Conservation (phyloP, 2,797 vertebrate genomes). For the Cyprinella venusta region DNA sequence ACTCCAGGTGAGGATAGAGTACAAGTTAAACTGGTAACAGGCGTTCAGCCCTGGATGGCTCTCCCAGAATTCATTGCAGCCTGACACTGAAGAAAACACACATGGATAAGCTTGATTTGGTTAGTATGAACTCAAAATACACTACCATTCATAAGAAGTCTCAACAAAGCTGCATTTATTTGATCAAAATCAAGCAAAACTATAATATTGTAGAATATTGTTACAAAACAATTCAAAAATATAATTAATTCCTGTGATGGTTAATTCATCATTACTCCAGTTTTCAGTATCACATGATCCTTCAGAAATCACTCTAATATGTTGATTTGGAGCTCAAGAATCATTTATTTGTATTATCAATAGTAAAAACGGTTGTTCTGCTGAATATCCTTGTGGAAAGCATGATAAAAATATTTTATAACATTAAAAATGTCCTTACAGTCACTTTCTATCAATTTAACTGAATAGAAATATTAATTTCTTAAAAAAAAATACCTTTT, state of each 20-base stretch:
- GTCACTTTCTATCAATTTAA: not conserved
- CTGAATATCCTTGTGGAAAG: not conserved
- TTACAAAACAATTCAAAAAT: not conserved
- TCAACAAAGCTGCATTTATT: not conserved
- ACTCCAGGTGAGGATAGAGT: constrained; percentile 86
- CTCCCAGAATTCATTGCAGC: constrained; percentile 86
- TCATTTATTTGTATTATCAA: not conserved
- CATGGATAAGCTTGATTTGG: not conserved
- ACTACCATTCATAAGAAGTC: not conserved
- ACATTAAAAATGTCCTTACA: not conserved
- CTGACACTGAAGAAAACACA: constrained; percentile 67
- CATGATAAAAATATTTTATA: not conserved
- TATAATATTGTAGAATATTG: not conserved
- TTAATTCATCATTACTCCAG: not conserved
- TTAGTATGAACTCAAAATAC: not conserved
- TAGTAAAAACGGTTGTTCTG: not conserved
- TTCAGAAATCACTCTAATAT: not conserved
- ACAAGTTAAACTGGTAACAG: constrained; percentile 93
- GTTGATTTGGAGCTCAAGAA: not conserved
- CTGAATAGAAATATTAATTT: not conserved
- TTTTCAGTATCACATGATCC: not conserved
- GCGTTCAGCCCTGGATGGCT: constrained; percentile 75
- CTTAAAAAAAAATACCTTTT: no score
- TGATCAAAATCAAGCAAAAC: not conserved
- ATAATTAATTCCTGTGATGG: not conserved